These are phyloP conservation scores for Suillia variegata DNA, from an alignment of 2,888 invertebrate species.

Conservation along the genomic window DNA sequence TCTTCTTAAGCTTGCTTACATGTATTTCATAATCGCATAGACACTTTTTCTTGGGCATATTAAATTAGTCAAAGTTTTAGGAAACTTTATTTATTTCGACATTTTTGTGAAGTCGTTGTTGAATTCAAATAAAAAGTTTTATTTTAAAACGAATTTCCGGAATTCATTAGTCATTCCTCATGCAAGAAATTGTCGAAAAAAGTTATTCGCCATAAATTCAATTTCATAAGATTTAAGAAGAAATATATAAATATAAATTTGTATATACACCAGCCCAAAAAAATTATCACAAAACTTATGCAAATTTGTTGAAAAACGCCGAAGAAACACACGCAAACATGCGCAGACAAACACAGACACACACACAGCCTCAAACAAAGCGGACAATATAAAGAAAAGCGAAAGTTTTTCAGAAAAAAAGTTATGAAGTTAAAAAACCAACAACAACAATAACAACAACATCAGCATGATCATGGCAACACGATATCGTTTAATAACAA, in stretches of 20 bases:
- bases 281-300: conserved; percentile 8
- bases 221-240: neutral
- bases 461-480: conserved; percentile 29
- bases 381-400: conserved; percentile 22
- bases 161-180: too few relatives aligned
- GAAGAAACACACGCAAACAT: too few relatives aligned
- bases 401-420: conserved; percentile 19
- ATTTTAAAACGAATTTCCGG: too few relatives aligned
- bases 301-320: neutral
- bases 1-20: too few relatives aligned
- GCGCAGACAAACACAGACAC: conserved; percentile 35
- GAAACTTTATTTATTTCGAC: too few relatives aligned
- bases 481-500: conserved; percentile 30
- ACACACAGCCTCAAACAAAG: conserved; percentile 10
- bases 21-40: too few relatives aligned
- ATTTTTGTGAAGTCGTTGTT: too few relatives aligned
- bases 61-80: too few relatives aligned
- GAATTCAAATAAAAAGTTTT: too few relatives aligned
- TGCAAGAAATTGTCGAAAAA: too few relatives aligned
- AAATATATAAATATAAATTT: neutral
- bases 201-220: too few relatives aligned
- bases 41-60: too few relatives aligned
- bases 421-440: neutral
- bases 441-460: conserved; percentile 2
- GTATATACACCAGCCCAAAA: neutral